Evolutionary conservation across 2,797 vertebrate genomes (phyloP).

Genomic region (Ctenosaura bakeri): DNA sequence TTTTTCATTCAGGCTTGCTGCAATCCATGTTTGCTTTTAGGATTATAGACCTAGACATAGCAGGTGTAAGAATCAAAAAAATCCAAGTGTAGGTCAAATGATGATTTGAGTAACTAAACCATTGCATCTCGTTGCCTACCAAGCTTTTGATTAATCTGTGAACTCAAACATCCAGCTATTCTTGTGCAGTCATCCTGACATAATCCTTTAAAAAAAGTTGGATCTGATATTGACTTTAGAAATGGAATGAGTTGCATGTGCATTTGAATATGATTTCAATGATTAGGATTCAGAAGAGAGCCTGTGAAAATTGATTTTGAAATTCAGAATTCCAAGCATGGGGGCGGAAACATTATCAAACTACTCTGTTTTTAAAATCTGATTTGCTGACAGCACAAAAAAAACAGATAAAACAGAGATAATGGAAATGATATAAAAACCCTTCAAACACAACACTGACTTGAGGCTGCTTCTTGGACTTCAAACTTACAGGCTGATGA

Average conservation of each 20-base stretch:
- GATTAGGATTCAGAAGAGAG: constrained; percentile 60
- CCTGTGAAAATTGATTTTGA: constrained; percentile 47
- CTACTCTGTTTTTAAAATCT: constrained; percentile 32
- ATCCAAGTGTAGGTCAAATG: constrained; percentile 67
- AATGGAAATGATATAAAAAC: not conserved
- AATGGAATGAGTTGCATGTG: constrained; percentile 28
- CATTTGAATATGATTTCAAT: constrained; percentile 47
- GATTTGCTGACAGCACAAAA: constrained; percentile 46
- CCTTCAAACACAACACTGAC: not conserved
- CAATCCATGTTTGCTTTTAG: constrained; percentile 74
- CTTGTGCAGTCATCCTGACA: constrained; percentile 53
- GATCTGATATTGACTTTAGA: constrained; percentile 51
- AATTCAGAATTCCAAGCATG: constrained; percentile 6
- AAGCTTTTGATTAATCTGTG: constrained; percentile 64
- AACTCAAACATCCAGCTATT: constrained; percentile 61
- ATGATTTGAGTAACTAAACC: constrained; percentile 68
- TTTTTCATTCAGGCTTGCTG: constrained; percentile 58
- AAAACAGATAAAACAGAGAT: not conserved
- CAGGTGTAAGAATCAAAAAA: constrained; percentile 69
- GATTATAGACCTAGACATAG: constrained; percentile 71
- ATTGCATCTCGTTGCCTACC: constrained; percentile 55
- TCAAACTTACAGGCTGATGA: constrained; percentile 28
- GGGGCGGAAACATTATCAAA: constrained; percentile 48
- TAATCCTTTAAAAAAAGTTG: constrained; percentile 66
- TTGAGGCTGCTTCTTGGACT: not conserved